Evolutionary conservation across 2,113 vertebrate species (phyloP).

Genomic region (Paraplagusia blochii): DNA sequence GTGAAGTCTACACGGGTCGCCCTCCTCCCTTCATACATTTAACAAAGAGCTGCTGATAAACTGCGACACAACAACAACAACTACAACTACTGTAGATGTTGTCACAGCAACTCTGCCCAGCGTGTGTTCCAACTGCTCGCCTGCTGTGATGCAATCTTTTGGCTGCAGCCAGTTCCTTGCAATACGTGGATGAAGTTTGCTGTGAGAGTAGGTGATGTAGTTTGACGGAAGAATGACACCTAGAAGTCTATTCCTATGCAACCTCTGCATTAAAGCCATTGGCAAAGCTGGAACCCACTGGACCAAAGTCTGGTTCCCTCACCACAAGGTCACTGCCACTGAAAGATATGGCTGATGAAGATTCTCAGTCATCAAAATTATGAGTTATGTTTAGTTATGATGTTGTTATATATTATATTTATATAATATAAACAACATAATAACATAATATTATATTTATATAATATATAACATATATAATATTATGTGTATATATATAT

Average conservation of each 20-base stretch:
- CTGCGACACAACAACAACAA: constrained; percentile 35
- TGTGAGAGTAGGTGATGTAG: constrained; percentile 56
- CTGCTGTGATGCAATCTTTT: constrained; percentile 36
- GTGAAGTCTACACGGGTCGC: constrained; percentile 26
- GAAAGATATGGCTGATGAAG: no score
- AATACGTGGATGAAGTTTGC: constrained; percentile 45
- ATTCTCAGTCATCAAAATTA: no score
- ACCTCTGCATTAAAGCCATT: no score
- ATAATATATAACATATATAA: no score
- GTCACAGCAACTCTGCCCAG: constrained; percentile 18
- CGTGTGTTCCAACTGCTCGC: constrained; percentile 16
- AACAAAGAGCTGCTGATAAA: constrained; percentile 40
- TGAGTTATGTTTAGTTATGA: no score
- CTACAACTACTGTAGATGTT: constrained; percentile 13
- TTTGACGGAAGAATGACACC: constrained; percentile 45
- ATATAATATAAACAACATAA: no score
- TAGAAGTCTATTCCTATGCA: constrained; percentile 35
- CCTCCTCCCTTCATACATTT: constrained; percentile 30
- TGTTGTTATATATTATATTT: no score
- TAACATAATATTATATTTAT: no score
- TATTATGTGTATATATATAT: no score
- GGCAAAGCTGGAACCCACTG: no score
- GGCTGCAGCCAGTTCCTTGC: constrained; percentile 34
- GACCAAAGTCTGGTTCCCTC: no score
- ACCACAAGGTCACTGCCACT: no score